These are phyloP conservation scores for Scaptomyza graminum DNA, from an alignment of 1,140 invertebrate genomes.

Conservation along the genomic window DNA sequence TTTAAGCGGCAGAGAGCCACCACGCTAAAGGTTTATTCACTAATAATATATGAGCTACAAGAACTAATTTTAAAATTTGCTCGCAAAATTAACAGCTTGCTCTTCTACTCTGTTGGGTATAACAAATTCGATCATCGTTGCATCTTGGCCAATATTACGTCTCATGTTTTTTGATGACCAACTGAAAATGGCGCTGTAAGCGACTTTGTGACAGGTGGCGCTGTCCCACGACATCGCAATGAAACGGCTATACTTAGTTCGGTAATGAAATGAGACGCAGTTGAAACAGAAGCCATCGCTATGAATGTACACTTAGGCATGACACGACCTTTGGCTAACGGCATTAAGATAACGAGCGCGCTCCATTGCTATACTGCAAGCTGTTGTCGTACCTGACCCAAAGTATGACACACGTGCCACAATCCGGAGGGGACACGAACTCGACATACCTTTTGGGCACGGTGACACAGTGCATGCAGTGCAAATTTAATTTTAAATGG, in stretches of 20 bases:
- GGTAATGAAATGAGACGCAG: constrained; percentile 36
- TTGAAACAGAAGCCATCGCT: background rate
- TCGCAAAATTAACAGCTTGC: background rate
- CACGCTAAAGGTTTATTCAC: background rate
- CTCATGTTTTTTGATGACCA: constrained; percentile 34
- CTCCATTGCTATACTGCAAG: constrained; percentile 6
- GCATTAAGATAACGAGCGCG: constrained; percentile 41
- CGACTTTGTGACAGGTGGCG: constrained; percentile 28
- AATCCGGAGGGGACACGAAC: constrained; percentile 17
- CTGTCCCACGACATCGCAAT: constrained; percentile 4
- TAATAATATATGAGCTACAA: too few relatives aligned
- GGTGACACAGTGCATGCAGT: constrained; percentile 13
- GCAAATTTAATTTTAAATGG: constrained; percentile 47
- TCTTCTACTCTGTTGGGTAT: background rate
- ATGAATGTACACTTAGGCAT: constrained; percentile 10
- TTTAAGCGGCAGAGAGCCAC: background rate
- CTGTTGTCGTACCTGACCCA: constrained; percentile 6
- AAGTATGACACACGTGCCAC: constrained; percentile 23
- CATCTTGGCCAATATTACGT: background rate
- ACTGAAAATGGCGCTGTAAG: constrained; percentile 2
- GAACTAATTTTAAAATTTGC: too few relatives aligned
- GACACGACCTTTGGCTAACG: constrained; percentile 18
- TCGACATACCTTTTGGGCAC: background rate
- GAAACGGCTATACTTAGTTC: constrained; percentile 6
- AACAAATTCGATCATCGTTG: background rate